Evolutionary conservation across 2,113 vertebrate species (phyloP).

Genomic region (Coreoperca whiteheadi): DNA sequence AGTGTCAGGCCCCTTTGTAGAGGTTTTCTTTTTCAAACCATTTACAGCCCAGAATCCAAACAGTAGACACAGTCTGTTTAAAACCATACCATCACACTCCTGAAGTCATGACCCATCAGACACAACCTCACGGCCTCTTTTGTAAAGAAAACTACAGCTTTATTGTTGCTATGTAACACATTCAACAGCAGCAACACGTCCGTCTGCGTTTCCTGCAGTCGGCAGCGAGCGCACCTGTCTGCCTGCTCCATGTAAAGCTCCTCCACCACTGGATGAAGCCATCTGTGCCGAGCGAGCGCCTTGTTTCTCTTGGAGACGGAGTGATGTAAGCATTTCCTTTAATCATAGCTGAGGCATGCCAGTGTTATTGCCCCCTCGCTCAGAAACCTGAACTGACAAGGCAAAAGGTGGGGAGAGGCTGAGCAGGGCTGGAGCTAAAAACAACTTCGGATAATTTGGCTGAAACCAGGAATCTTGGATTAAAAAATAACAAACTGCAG

Average conservation of each 20-base stretch:
- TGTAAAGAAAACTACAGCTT: background rate
- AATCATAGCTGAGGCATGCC: constrained; percentile 71
- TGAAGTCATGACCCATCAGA: background rate
- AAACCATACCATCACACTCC: background rate
- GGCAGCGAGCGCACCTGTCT: constrained; percentile 58
- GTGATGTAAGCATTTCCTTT: constrained; percentile 77
- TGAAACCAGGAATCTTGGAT: background rate
- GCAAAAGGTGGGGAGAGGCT: constrained; percentile 28
- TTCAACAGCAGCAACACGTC: constrained; percentile 13
- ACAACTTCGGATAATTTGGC: constrained; percentile 7
- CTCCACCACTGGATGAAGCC: constrained; percentile 48
- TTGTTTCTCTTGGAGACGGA: constrained; percentile 66
- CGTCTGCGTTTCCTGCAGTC: background rate
- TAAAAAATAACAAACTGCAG: constrained; percentile 17
- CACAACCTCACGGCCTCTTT: background rate
- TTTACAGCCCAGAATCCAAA: background rate
- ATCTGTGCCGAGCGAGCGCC: constrained; percentile 44
- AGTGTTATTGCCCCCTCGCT: constrained; percentile 40
- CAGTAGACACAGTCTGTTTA: background rate
- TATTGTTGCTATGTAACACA: constrained; percentile 39
- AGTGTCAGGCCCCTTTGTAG: no score
- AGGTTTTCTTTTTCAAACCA: background rate
- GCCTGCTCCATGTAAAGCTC: constrained; percentile 35
- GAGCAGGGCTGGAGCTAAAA: constrained; percentile 24
- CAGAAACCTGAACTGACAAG: constrained; percentile 54